These are phyloP conservation scores for Drosophila parthenogenetica DNA, from an alignment of 2,888 invertebrate species.

Conservation along the genomic window DNA sequence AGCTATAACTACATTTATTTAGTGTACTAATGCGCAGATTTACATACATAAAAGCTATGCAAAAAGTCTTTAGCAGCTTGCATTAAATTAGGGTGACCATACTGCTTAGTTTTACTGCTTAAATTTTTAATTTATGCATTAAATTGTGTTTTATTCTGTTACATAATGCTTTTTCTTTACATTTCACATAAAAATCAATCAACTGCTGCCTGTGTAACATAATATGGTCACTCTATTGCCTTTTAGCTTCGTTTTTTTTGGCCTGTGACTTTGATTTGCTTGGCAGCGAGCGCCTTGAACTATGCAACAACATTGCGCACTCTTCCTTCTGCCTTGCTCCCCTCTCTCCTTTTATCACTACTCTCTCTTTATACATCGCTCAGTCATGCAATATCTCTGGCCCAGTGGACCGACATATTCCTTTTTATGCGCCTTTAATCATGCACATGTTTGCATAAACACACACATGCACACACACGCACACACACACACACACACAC, in stretches of 20 bases:
- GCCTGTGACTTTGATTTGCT: conserved; percentile 27
- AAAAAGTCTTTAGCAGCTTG: too few species aligned
- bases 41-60: too few species aligned
- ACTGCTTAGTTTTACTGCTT: too few species aligned
- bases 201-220: not conserved
- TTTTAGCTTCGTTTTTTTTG: not conserved
- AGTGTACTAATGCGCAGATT: too few species aligned
- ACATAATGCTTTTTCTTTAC: too few species aligned
- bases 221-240: conserved; percentile 5
- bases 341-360: not conserved
- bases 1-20: not conserved
- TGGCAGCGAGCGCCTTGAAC: conserved; percentile 46
- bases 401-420: conserved; percentile 38
- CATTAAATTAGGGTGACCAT: not conserved
- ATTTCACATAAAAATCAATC: not conserved
- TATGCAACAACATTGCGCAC: conserved; percentile 40
- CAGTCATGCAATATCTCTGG: conserved; percentile 17
- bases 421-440: conserved; percentile 54
- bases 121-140: too few species aligned
- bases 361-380: not conserved
- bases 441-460: conserved; percentile 54
- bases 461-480: conserved; percentile 10
- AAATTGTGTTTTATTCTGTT: too few species aligned
- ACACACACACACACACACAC: conserved; percentile 7
- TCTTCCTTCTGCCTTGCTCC: not conserved